Evolutionary conservation across 2,113 vertebrate genomes (phyloP).

Genomic region (Atrichornis clamosus): DNA sequence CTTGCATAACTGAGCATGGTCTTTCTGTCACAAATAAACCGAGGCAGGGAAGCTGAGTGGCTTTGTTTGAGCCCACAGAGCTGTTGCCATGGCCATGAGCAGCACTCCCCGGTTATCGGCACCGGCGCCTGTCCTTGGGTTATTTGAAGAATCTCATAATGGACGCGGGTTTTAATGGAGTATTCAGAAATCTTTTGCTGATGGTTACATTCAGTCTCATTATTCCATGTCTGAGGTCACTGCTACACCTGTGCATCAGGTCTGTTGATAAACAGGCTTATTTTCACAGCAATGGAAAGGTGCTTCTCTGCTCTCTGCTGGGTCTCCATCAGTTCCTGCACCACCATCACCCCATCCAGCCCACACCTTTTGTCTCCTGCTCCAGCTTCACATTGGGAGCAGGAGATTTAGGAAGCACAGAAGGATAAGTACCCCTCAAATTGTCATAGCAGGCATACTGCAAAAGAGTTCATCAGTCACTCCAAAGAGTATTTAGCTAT

Average conservation of each 20-base stretch:
- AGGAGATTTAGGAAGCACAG: neutral
- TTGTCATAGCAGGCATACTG: neutral
- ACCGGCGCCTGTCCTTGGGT: neutral
- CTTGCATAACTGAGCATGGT: neutral
- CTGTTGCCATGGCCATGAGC: neutral
- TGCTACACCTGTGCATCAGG: neutral
- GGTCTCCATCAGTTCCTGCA: neutral
- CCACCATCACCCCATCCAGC: neutral
- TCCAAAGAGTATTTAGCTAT: constrained; percentile 22
- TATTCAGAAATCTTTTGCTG: neutral
- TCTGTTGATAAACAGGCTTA: neutral
- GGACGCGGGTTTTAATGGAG: neutral
- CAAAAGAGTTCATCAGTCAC: constrained; percentile 37
- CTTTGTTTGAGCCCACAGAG: neutral
- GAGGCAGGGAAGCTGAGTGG: neutral
- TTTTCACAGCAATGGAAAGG: neutral
- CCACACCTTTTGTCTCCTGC: neutral
- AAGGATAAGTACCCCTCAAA: neutral
- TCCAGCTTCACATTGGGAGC: neutral
- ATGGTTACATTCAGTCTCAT: neutral
- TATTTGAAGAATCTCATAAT: neutral
- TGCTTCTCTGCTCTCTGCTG: neutral
- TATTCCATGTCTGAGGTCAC: neutral
- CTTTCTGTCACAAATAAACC: neutral
- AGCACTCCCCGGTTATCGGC: neutral